A percentile compares a stretch with the other conserved stretches of the same genome.
These are phyloP conservation scores for Sapajus apella DNA, from an alignment of 2,113 vertebrate genomes.

Conservation along the genomic window DNA sequence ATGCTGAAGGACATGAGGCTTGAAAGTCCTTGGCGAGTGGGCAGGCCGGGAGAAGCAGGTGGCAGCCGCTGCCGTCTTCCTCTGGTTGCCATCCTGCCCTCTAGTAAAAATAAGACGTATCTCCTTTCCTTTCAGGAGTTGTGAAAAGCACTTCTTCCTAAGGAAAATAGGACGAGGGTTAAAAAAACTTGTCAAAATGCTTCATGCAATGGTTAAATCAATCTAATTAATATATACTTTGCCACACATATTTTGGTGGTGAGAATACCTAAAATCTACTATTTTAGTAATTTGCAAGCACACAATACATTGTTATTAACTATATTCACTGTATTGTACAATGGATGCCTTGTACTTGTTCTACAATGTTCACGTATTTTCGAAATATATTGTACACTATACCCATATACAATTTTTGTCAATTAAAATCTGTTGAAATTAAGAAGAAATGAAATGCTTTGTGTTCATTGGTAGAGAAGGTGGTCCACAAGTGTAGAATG, in stretches of 20 bases:
- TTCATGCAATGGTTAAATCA: neutral
- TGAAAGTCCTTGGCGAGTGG: neutral
- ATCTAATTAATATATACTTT: neutral
- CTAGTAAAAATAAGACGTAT: neutral
- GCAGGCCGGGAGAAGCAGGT: too few relatives aligned
- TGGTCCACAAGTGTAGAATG: neutral
- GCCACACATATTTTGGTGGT: neutral
- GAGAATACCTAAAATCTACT: too few relatives aligned
- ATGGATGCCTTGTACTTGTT: neutral
- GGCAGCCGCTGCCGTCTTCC: accelerated
- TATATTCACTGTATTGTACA: neutral
- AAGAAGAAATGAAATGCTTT: neutral
- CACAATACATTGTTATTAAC: neutral
- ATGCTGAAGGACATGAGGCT: neutral
- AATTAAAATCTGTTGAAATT: neutral
- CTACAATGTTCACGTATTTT: neutral
- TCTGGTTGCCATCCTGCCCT: too few relatives aligned
- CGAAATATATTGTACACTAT: neutral
- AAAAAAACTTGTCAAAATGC: neutral
- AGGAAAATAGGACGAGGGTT: neutral
- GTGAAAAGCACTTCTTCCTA: neutral
- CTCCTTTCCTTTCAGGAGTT: neutral
- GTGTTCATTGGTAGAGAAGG: neutral
- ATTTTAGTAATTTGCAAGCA: neutral
- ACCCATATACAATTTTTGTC: neutral